phyloP scores from a whole-genome alignment of 2,797 vertebrate genomes.

The Myotis planiceps region DNA sequence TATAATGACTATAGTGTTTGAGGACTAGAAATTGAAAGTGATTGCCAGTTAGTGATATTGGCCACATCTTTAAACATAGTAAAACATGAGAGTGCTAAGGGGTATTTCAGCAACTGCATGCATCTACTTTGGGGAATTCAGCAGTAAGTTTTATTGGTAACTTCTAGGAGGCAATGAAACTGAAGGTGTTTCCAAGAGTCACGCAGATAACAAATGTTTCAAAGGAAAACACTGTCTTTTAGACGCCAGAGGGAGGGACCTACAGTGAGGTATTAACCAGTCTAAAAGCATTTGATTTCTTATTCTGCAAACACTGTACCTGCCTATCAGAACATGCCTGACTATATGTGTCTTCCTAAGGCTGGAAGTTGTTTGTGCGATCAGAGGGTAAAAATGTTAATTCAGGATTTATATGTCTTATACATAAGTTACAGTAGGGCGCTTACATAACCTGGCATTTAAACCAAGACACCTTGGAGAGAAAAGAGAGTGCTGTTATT shows the following conservation, averaged over 20 bases:
- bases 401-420: background rate
- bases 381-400: background rate
- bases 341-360: background rate
- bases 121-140: conserved; percentile 7
- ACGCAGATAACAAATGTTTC: background rate
- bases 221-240: background rate
- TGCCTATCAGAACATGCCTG: background rate
- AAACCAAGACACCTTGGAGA: background rate
- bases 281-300: background rate
- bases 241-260: background rate
- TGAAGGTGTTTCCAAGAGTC: background rate
- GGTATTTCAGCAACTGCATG: background rate
- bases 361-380: background rate
- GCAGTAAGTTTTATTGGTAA: background rate
- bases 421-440: background rate
- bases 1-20: background rate
- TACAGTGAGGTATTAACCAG: background rate
- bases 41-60: background rate
- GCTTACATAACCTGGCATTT: background rate
- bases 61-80: background rate
- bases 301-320: background rate
- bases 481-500: background rate
- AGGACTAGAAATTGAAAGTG: conserved; percentile 20
- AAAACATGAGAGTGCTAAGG: background rate
- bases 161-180: background rate